Evolutionary conservation across 2,888 invertebrate genomes (phyloP), one percentile per base, ranked within the genome.

Genomic region (Magallana nippona): DNA sequence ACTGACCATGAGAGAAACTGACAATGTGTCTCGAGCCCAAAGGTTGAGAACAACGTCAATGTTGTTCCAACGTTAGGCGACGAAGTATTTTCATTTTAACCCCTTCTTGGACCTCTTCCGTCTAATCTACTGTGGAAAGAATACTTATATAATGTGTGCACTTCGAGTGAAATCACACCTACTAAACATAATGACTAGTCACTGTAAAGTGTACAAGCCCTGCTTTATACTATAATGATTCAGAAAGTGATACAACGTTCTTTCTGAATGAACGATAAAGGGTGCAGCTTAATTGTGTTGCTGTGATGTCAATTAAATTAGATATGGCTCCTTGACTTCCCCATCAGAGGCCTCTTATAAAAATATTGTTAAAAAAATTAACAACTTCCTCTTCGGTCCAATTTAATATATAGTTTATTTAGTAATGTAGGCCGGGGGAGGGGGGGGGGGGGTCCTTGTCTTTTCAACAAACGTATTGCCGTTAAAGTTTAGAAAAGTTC

Each of bases 111-210:
- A 32, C 71, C 71, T 71, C 71, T 71, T 71, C 71, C 71, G 71
- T 71, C 27, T 27, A 22, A 71, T 71, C 13, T 27, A 71, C 27
- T 27, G 22, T 71, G 71, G 71, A 71, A 71, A 71, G 71, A 71
- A 71, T 71, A 71, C 71, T 71, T 71, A 71, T 71, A 71, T 71
- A 71, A 71, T 71, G 71, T 32, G 71, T 71, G 71, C 71, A 71
- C 63, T 10, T 32, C 13, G 71, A 71, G 71, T 27, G 32, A 71
- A 27, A 71, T 71, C 27, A 27, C 71, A 71, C 71, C 71, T 71
- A 71, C 71, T 71, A 71, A 71, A 71, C 71, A 71, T 22, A 71
- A 71, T 22, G 22, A 27, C 27, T 22, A 71, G 71, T 71, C 71
- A 71, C 15, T 27, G 13, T 71, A 71, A 71, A n/a, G 17, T n/a